Evolutionary conservation across 2,888 invertebrate genomes (phyloP).

Genomic region (Xanthia icteritia): DNA sequence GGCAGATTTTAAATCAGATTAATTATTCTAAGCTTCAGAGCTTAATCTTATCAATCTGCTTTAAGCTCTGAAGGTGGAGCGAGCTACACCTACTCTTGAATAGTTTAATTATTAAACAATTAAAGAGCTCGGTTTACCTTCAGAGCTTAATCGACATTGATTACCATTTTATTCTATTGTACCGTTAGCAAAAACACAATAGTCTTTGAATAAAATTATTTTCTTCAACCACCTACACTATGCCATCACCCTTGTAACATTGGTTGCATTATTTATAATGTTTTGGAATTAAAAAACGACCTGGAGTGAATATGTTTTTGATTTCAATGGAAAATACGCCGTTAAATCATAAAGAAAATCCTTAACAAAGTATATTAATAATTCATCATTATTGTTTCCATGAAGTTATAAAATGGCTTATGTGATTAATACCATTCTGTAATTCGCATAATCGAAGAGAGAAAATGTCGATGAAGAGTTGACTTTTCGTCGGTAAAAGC

Average conservation of each 20-base stretch:
- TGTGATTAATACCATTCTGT: background rate
- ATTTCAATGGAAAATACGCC: background rate
- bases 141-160: background rate
- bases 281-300: background rate
- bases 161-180: background rate
- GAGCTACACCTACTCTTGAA: no score
- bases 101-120: no score
- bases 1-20: background rate
- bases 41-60: no score
- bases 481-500: background rate
- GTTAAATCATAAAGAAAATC: background rate
- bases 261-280: background rate
- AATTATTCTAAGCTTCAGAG: no score
- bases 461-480: background rate
- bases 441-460: background rate
- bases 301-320: background rate
- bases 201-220: background rate
- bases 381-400: background rate
- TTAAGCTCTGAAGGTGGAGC: no score
- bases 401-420: background rate
- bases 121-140: background rate
- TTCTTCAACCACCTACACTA: background rate
- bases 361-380: background rate
- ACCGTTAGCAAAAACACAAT: conserved; percentile 23
- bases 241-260: background rate